These are phyloP conservation scores for Ceratitis capitata DNA, from an alignment of 1,140 invertebrate species.

Conservation along the genomic window DNA sequence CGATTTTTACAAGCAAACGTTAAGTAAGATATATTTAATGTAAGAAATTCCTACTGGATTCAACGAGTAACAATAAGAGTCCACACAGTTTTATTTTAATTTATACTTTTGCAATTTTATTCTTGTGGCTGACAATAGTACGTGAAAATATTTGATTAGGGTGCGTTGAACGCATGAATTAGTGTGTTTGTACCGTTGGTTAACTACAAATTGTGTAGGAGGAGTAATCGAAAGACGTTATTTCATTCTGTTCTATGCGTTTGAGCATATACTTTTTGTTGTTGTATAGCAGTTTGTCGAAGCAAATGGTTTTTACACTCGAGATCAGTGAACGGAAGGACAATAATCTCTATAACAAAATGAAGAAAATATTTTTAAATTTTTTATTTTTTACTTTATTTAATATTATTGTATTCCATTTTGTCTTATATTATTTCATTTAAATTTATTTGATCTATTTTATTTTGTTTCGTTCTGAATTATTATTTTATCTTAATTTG, in stretches of 20 bases:
- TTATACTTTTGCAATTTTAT: not conserved
- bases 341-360: not conserved
- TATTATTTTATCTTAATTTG: too few species aligned
- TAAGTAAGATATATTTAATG: not conserved
- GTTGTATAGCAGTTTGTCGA: not conserved
- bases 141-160: conserved; percentile 13
- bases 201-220: not conserved
- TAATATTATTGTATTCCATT: too few species aligned
- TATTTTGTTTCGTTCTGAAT: too few species aligned
- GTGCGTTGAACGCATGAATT: not conserved
- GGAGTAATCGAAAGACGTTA: not conserved
- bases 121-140: not conserved
- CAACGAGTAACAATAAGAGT: not conserved
- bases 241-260: not conserved
- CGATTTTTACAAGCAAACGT: not conserved
- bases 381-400: too few species aligned
- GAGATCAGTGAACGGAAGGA: not conserved
- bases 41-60: not conserved
- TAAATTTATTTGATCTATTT: too few species aligned
- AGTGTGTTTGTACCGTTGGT: not conserved
- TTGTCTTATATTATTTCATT: too few species aligned
- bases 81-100: not conserved
- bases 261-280: not conserved
- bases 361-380: not conserved
- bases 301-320: not conserved